These are phyloP conservation scores for Schizopygopsis malacanthus DNA, from an alignment of 2,797 vertebrate genomes.

Conservation along the genomic window DNA sequence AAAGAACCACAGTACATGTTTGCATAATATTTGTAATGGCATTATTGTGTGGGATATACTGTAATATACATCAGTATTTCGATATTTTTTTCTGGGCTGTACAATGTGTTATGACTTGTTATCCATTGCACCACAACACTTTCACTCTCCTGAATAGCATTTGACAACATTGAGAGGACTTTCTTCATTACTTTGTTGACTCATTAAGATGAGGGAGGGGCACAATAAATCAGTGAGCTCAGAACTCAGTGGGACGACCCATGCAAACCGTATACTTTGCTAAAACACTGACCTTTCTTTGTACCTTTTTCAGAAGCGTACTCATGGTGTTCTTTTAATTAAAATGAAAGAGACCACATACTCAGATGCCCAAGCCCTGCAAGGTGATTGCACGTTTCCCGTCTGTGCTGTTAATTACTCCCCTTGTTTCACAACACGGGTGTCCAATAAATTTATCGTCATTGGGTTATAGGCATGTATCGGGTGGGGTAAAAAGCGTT, in stretches of 20 bases:
- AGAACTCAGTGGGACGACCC: constrained; percentile 49
- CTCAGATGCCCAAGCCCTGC: constrained; percentile 55
- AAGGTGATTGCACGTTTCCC: constrained; percentile 58
- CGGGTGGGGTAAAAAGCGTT: constrained; percentile 35
- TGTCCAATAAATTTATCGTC: constrained; percentile 67
- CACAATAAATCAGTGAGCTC: constrained; percentile 35
- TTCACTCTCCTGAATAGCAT: neutral
- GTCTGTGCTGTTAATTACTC: constrained; percentile 65
- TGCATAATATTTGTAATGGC: neutral
- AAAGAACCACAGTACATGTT: neutral
- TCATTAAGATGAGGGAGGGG: constrained; percentile 37
- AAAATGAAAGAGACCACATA: constrained; percentile 64
- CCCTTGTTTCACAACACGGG: constrained; percentile 59
- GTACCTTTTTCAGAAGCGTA: constrained; percentile 58
- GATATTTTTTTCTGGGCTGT: neutral
- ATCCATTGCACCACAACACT: neutral
- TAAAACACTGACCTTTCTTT: constrained; percentile 63
- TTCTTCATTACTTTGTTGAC: constrained; percentile 25
- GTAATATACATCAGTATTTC: neutral
- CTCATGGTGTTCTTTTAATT: constrained; percentile 65
- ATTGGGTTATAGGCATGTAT: constrained; percentile 58
- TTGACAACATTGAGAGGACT: constrained; percentile 5
- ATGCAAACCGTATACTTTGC: constrained; percentile 56
- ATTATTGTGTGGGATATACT: neutral
- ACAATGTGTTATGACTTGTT: neutral